Evolutionary conservation across 2,113 vertebrate species (phyloP).

Genomic region (Albula glossodonta): DNA sequence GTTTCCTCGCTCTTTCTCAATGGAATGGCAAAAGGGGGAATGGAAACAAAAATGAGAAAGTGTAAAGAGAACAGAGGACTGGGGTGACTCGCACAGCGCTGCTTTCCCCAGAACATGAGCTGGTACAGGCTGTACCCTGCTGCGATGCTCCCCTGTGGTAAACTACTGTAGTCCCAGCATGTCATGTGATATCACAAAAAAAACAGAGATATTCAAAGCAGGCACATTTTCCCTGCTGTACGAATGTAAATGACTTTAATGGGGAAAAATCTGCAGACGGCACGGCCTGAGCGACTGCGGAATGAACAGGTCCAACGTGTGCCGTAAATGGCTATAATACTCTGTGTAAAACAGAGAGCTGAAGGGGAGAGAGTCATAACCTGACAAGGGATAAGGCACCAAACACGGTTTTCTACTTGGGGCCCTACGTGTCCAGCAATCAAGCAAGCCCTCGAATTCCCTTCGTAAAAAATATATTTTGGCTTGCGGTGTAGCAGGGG

Average conservation of each 20-base stretch:
- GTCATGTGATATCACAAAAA: neutral
- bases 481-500: no score
- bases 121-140: neutral
- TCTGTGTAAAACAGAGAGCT: neutral
- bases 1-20: neutral
- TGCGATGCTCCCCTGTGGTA: neutral
- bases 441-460: no score
- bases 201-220: neutral
- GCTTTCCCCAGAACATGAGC: neutral
- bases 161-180: neutral
- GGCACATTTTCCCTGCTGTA: neutral
- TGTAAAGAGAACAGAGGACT: neutral
- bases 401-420: no score
- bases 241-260: conserved; percentile 20
- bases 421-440: no score
- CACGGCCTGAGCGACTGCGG: neutral
- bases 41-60: neutral
- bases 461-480: no score
- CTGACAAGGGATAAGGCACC: no score
- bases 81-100: neutral
- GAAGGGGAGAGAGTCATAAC: no score
- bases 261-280: neutral
- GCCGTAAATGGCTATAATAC: neutral
- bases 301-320: neutral
- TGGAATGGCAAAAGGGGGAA: neutral